Base-by-base conservation (phyloP, 2,113 vertebrate genomes). In the Poecile atricapillus region DNA sequence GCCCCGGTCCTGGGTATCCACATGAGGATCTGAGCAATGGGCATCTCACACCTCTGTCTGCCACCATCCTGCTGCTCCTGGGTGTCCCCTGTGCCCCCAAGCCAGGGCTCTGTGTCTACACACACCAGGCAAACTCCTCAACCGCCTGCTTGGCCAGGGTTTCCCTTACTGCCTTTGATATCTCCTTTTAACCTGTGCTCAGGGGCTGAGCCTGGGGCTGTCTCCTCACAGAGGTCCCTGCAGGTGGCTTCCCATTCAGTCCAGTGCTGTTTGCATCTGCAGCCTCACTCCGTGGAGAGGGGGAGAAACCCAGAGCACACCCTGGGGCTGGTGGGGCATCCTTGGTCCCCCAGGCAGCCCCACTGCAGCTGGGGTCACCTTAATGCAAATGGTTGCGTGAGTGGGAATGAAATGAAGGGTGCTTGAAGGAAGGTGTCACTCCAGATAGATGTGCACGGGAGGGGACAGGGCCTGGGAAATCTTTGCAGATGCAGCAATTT, bases 401-500 rank as follows among this genome's bases (percentile, higher is more conserved):
- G 41, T 2, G 0, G 23, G 8, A 31, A 73, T 47, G 83, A 23
- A 56, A 82, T 68, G 87, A 63, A 94, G 93, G 93, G 70, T 83
- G 95, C 96, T 94, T 25, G 30, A 97, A 97, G 96, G 97, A 94
- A 94, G 95, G 95, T 97, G 91, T 96, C 95, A 90, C 93, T 93
- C 30, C 86, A 80, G 89, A 94, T 90, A 95, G 50, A 83, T 27
- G 80, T 46, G 75, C 79, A 41, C 65, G 18, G 91, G 76, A 97
- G 41, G 31, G 94, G 91, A 95, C 81, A 43, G 58, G 67, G 90
- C 68, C 62, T 30, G 85, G 91, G 80, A 92, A 62, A 92, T 75
- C 93, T 94, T 93, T 97, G 96, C 97, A 95, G 94, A 96, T 83
- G 92, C 94, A 90, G 96, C 97, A 93, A 88, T 97, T 95, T 95